A percentile compares a stretch with the other conserved stretches of the same genome.
phyloP scores from a whole-genome alignment of 2,888 invertebrate species.

The Sturmia bella region DNA sequence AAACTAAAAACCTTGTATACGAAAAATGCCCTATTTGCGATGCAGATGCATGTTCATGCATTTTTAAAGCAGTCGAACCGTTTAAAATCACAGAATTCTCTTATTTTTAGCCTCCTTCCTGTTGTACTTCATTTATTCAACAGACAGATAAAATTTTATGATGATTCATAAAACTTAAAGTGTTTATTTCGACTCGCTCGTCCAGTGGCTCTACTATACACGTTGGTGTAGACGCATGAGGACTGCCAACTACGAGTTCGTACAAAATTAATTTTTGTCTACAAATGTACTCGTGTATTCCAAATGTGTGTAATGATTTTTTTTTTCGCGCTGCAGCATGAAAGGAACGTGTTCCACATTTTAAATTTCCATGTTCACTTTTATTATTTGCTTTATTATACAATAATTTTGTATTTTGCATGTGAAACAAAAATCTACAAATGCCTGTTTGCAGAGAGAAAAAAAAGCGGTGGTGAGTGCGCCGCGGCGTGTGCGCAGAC shows the following conservation, averaged over 20 bases:
- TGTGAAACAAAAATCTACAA: conserved; percentile 41
- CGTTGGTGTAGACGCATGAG: conserved; percentile 39
- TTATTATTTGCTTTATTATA: conserved; percentile 50
- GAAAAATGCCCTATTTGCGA: too few species aligned
- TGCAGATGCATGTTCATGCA: too few species aligned
- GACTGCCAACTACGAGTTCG: conserved; percentile 38
- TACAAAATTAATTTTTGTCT: conserved; percentile 17
- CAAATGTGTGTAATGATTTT: background rate
- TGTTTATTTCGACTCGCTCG: conserved; percentile 16
- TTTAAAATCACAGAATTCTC: too few species aligned
- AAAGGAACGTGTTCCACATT: conserved; percentile 69
- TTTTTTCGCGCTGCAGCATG: conserved; percentile 52
- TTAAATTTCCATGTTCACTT: conserved; percentile 64
- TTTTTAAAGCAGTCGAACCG: too few species aligned
- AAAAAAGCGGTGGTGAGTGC: background rate
- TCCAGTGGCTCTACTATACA: conserved; percentile 23
- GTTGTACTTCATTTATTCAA: background rate
- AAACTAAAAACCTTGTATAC: too few species aligned
- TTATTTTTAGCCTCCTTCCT: too few species aligned
- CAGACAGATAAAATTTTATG: conserved; percentile 27
- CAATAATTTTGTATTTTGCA: conserved; percentile 42
- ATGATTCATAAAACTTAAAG: conserved; percentile 50
- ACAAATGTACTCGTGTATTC: too few species aligned
- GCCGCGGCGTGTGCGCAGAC: conserved; percentile 25
- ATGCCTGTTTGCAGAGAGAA: conserved; percentile 15